Evolutionary conservation across 2,797 vertebrate genomes (phyloP), one percentile per base, ranked within the genome.

Genomic region (Lepus oiostolus): DNA sequence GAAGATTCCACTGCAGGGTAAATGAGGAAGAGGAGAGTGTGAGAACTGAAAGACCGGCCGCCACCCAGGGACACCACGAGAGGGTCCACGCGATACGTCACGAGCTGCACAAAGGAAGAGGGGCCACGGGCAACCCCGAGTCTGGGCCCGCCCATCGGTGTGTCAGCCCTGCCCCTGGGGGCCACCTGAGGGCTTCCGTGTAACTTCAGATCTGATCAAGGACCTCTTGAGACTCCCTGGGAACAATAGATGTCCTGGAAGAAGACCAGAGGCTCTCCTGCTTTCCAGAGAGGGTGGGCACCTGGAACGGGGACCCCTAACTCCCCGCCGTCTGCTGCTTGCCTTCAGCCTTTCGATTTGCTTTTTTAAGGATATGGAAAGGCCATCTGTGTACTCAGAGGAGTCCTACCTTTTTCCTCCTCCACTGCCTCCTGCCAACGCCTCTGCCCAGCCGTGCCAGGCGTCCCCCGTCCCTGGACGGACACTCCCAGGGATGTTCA

Each of bases 171-270:
- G 12, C 6, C 47, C 42, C 38, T 6, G 24, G 58, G 80, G 9
- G 4, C n/a, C 19, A 0, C 3, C 0, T 2, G 28, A 58, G 58
- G 2, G 17, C 84, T 38, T 32, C 71, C 32, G 10, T 19, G 2
- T 3, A 1, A 9, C 7, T 0, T 0, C 2, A 2, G 19, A 2
- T 24, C 14, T 32, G 2, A 4, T 10, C 26, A 10, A 21, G n/a
- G 9, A 2, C 54, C 21, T 1, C 0, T 24, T 16, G 24, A 42
- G 83, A 54, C 13, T 35, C 28, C 0, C 24, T 14, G 24, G 76
- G 6, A n/a, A 26, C 6, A 47, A 47, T 8, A 47, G 9, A 3
- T 6, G 19, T 52, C 68, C 42, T 42, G 38, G 83, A 54, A 88
- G 26, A 6, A 63, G 38, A 4, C 12, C 9, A n/a, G 12, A 68